Percentiles rank a stretch among this genome's conserved stretches.
These are phyloP conservation scores for Sebastes matsubarae DNA, from an alignment of 2,797 vertebrate genomes.

Conservation along the genomic window DNA sequence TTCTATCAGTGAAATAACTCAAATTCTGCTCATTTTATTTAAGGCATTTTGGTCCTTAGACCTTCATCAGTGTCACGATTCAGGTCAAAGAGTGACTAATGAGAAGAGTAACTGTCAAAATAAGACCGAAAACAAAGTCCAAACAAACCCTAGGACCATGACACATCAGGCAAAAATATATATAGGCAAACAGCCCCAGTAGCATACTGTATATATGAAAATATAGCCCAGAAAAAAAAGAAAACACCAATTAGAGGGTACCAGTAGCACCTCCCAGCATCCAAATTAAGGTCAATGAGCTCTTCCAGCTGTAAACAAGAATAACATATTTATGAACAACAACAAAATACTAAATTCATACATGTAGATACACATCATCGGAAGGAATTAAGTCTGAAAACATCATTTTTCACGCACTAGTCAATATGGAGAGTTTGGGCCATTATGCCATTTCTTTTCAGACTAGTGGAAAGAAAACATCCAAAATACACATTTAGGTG, in stretches of 20 bases:
- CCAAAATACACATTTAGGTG: too few species aligned
- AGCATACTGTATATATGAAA: too few species aligned
- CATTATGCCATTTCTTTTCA: too few species aligned
- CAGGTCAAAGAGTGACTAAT: too few species aligned
- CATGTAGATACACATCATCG: not conserved
- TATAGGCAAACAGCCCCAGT: not conserved
- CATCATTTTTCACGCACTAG: rapidly evolving
- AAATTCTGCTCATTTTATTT: too few species aligned
- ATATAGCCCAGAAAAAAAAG: too few species aligned
- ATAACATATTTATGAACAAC: not conserved
- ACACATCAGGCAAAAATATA: not conserved
- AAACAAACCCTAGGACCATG: not conserved
- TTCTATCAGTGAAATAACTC: not conserved
- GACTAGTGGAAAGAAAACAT: too few species aligned
- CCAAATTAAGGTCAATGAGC: not conserved
- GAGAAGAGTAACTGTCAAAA: not conserved
- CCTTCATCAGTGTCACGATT: too few species aligned
- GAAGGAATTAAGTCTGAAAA: not conserved
- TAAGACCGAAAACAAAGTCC: not conserved
- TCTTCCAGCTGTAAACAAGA: not conserved
- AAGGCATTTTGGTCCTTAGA: too few species aligned
- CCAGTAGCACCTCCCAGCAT: not conserved
- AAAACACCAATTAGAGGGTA: not conserved
- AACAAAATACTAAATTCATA: not conserved
- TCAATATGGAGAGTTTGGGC: too few species aligned